phyloP scores from a whole-genome alignment of 2,797 vertebrate genomes.

The Lagocephalus sceleratus region DNA sequence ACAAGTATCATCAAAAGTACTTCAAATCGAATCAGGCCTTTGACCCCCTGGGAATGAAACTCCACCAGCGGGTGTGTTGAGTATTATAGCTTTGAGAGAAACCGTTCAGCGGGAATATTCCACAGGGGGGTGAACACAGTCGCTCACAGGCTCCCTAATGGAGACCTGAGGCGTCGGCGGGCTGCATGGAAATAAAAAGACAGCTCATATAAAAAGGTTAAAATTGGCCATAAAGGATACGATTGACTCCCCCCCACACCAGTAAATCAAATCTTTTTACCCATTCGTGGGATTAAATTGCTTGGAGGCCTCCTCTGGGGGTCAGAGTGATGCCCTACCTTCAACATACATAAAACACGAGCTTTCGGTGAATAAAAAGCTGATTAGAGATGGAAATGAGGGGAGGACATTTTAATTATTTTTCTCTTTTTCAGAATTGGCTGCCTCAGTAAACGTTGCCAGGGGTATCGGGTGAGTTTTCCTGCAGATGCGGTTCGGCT shows the following conservation, averaged over 20 bases:
- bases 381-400: too few species aligned
- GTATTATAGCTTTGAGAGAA: too few species aligned
- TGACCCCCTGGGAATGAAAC: too few species aligned
- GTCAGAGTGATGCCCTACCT: too few species aligned
- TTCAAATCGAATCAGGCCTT: too few species aligned
- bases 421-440: not conserved
- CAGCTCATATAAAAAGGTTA: not conserved
- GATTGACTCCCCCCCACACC: not conserved
- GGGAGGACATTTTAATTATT: not conserved
- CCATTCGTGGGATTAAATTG: not conserved
- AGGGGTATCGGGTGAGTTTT: not conserved
- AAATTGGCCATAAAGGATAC: not conserved
- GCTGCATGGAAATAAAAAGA: not conserved
- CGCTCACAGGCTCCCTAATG: not conserved
- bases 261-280: not conserved
- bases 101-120: too few species aligned
- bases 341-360: too few species aligned
- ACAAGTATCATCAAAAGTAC: too few species aligned
- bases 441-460: slow-evolving; percentile 1
- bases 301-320: too few species aligned
- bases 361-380: too few species aligned
- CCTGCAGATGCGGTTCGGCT: slow-evolving; percentile 3
- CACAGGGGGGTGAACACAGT: too few species aligned
- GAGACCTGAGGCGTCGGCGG: not conserved
- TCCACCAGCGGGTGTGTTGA: too few species aligned